Percentiles rank a stretch among this genome's conserved stretches.
phyloP scores from a whole-genome alignment of 2,113 vertebrate species.

The Riparia riparia region DNA sequence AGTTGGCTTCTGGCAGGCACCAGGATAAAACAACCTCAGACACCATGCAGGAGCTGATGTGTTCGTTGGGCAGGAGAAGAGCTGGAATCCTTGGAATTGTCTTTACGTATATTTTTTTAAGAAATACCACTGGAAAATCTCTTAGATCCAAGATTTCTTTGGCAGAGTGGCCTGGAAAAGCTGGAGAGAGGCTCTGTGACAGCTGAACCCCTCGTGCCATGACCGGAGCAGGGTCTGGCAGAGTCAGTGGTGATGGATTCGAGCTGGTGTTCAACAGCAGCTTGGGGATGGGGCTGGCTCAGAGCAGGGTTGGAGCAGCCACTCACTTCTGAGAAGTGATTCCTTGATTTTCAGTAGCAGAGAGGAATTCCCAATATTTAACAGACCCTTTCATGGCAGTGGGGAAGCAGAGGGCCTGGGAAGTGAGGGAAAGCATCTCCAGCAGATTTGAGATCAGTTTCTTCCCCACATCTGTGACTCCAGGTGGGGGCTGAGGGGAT shows the following conservation, averaged over 20 bases:
- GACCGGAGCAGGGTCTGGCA: background rate
- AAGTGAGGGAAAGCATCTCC: background rate
- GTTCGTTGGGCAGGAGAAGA: background rate
- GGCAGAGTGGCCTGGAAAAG: background rate
- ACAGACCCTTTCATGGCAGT: background rate
- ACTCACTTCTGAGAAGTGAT: background rate
- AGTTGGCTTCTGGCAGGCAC: background rate
- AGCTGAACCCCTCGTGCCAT: background rate
- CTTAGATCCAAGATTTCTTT: conserved; percentile 30
- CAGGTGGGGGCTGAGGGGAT: background rate
- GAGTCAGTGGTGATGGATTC: background rate
- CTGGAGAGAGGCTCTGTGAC: conserved; percentile 24
- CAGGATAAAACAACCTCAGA: background rate
- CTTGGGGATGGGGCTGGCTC: background rate
- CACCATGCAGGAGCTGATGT: fast-evolving
- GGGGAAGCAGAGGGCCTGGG: background rate
- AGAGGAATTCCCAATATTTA: background rate
- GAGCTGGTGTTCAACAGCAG: background rate
- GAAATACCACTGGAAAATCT: background rate
- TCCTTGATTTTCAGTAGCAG: background rate
- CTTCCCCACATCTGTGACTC: background rate
- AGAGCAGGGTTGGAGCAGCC: background rate
- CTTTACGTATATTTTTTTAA: background rate
- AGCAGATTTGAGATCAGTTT: background rate
- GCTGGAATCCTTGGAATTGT: background rate